Conservation (phyloP, 2,113 vertebrate genomes). For the Urocolius indicus region DNA sequence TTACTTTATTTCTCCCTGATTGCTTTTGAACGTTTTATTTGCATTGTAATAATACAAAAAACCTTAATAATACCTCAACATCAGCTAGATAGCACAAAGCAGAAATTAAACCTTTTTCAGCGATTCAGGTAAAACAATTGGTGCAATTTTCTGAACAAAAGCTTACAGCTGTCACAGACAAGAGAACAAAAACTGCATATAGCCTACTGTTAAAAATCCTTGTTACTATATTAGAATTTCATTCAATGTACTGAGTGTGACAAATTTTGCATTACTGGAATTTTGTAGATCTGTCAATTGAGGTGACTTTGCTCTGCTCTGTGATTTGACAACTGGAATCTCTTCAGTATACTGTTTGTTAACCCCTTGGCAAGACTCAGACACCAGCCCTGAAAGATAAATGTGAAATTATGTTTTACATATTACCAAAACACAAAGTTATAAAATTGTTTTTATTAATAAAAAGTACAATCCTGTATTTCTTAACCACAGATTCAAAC, state of each 20-base stretch:
- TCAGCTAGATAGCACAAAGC: not conserved
- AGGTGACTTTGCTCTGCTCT: not conserved
- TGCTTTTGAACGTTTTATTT: not conserved
- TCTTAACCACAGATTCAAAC: not conserved
- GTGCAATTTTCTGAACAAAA: not conserved
- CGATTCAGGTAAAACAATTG: not conserved
- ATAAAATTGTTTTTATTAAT: not conserved
- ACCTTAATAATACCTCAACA: not conserved
- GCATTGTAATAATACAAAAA: not conserved
- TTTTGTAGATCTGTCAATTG: not conserved
- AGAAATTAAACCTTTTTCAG: not conserved
- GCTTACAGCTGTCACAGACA: not conserved
- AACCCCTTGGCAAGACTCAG: not conserved
- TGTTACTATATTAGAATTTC: not conserved
- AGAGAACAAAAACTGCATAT: not conserved
- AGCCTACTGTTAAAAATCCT: not conserved
- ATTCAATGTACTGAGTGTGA: not conserved
- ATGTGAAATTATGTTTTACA: not conserved
- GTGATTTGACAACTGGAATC: not conserved
- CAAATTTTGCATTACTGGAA: slow-evolving; percentile 17
- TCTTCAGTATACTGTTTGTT: not conserved
- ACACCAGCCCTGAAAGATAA: not conserved
- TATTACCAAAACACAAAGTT: not conserved
- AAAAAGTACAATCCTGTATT: not conserved
- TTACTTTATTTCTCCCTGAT: not conserved